phyloP scores from a whole-genome alignment of 2,113 vertebrate genomes.

The Scartelaos histophorus region DNA sequence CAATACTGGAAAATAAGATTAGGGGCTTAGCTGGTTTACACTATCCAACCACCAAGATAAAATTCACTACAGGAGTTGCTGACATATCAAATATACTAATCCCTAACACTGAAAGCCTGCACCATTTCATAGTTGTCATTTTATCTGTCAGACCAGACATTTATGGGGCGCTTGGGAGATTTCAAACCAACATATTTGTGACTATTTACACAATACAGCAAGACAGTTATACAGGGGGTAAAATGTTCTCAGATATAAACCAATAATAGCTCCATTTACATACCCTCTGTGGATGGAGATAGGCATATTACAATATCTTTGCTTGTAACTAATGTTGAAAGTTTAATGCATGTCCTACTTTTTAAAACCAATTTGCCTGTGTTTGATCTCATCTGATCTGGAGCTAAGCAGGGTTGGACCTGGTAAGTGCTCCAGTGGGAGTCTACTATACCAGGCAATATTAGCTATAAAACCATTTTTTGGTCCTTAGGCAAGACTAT shows the following conservation, averaged over 20 bases:
- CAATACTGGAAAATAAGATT: conserved; percentile 31
- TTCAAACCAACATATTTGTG: not conserved
- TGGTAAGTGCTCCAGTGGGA: not conserved
- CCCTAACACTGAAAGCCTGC: conserved; percentile 7
- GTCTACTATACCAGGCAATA: not conserved
- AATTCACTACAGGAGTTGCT: conserved; percentile 21
- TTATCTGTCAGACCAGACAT: not conserved
- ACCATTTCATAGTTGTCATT: not conserved
- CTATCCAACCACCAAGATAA: conserved; percentile 12
- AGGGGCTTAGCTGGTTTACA: conserved; percentile 31
- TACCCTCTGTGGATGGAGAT: not conserved
- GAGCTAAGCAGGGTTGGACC: not conserved
- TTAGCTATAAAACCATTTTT: not conserved
- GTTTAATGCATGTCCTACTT: not conserved
- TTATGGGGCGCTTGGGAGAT: not conserved
- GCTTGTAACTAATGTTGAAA: no score
- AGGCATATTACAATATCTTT: no score
- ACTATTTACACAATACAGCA: not conserved
- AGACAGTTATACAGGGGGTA: not conserved
- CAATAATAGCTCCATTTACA: not conserved
- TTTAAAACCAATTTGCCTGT: not conserved
- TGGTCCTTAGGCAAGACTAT: not conserved
- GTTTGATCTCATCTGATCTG: not conserved
- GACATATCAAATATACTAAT: conserved; percentile 34
- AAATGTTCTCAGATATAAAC: not conserved